A percentile compares a stretch with the other conserved stretches of the same genome.
Conservation (phyloP, 1,140 invertebrate genomes). For the Acromyrmex charruanus region DNA sequence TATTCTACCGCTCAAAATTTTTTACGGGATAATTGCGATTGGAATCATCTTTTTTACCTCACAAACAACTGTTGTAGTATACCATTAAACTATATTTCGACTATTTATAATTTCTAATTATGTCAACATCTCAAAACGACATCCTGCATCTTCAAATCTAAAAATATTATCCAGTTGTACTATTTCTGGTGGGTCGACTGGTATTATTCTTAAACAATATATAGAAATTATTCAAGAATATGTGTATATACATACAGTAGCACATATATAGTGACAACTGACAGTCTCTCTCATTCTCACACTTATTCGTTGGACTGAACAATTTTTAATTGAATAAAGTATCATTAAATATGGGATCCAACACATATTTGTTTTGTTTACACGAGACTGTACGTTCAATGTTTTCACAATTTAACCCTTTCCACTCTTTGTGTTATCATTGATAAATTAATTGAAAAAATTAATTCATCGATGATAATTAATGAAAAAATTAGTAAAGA, state of each 20-base stretch:
- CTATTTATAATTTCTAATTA: neutral
- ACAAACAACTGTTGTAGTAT: neutral
- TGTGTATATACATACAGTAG: conserved; percentile 73
- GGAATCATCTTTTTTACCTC: neutral
- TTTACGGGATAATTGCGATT: too few species aligned
- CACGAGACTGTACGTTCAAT: neutral
- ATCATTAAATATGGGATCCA: neutral
- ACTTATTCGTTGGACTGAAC: conserved; percentile 47
- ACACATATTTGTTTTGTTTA: conserved; percentile 10
- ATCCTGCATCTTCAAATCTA: neutral
- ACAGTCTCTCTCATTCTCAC: conserved; percentile 8
- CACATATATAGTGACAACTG: conserved; percentile 13
- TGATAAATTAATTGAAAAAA: too few species aligned
- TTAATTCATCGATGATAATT: too few species aligned
- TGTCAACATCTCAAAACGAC: neutral
- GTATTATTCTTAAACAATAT: conserved; percentile 35
- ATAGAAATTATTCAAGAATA: conserved; percentile 41
- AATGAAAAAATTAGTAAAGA: neutral
- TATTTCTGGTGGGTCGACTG: neutral
- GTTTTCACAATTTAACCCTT: conserved; percentile 42
- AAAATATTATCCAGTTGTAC: neutral
- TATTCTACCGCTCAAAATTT: neutral
- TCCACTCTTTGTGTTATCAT: conserved; percentile 15
- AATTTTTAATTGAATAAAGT: neutral
- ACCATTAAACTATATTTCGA: neutral